Percentiles rank a stretch among this genome's conserved stretches.
These are phyloP conservation scores for Cremastinae sp. DNA, from an alignment of 2,888 invertebrate genomes.

Conservation along the genomic window DNA sequence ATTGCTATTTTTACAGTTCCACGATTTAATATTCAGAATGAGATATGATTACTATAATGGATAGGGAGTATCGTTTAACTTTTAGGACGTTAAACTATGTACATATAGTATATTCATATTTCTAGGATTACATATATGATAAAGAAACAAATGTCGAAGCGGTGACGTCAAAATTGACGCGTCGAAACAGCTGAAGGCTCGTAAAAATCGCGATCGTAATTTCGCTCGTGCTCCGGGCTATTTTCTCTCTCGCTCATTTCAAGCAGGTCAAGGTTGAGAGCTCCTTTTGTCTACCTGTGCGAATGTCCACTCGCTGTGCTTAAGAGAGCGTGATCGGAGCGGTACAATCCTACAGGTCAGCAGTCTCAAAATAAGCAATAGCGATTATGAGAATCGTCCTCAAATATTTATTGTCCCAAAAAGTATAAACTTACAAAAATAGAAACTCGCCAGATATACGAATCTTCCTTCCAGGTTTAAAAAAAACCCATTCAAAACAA, in stretches of 20 bases:
- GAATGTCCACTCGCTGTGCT: constrained; percentile 40
- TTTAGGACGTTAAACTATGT: too few species aligned
- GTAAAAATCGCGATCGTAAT: constrained; percentile 8
- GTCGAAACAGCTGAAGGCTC: not conserved
- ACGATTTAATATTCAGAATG: too few species aligned
- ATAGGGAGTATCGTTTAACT: too few species aligned
- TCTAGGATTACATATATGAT: too few species aligned
- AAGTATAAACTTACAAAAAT: too few species aligned
- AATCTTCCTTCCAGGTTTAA: too few species aligned
- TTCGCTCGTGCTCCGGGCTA: constrained; percentile 22
- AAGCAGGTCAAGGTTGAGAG: constrained; percentile 76
- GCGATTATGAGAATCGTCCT: constrained; percentile 30
- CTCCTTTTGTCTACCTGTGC: constrained; percentile 57
- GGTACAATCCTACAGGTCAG: constrained; percentile 43
- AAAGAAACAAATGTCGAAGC: constrained; percentile 9
- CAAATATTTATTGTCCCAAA: too few species aligned
- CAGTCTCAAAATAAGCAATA: constrained; percentile 29
- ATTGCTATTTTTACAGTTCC: too few species aligned
- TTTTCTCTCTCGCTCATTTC: constrained; percentile 17
- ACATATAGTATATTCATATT: too few species aligned
- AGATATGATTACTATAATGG: too few species aligned
- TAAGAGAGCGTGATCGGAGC: constrained; percentile 44
- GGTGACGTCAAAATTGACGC: constrained; percentile 11
- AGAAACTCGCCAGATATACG: too few species aligned
- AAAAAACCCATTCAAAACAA: too few species aligned